Evolutionary conservation across 1,140 invertebrate genomes (phyloP).

Genomic region (Neodiprion lecontei): DNA sequence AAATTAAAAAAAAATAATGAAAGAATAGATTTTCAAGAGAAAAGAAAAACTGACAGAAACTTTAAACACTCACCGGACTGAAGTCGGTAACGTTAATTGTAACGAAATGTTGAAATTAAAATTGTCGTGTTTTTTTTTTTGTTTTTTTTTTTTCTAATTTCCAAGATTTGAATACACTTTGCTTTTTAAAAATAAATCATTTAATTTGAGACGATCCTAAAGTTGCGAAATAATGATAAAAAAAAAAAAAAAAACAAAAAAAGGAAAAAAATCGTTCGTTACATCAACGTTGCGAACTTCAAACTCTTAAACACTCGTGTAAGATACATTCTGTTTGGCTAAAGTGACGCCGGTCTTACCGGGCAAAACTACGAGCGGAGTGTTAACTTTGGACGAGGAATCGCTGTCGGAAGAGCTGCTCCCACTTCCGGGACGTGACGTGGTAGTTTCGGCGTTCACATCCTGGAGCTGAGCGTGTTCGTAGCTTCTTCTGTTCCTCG

Average conservation of each 20-base stretch:
- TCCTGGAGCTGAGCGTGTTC: slow-evolving; percentile 43
- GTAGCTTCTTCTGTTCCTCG: slow-evolving; percentile 41
- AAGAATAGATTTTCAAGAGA: too few species aligned
- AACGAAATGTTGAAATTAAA: too few species aligned
- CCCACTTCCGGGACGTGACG: slow-evolving; percentile 27
- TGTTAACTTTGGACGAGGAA: slow-evolving; percentile 22
- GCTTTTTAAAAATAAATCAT: background rate
- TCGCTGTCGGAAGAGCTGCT: slow-evolving; percentile 39
- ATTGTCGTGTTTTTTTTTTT: too few species aligned
- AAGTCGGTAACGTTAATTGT: too few species aligned
- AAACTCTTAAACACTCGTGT: slow-evolving; percentile 40
- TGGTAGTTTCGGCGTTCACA: slow-evolving; percentile 33
- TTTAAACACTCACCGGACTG: slow-evolving; percentile 33
- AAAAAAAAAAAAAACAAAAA: background rate
- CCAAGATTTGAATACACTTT: too few species aligned
- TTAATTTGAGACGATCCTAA: background rate
- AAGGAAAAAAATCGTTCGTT: background rate
- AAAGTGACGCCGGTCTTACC: slow-evolving; percentile 18
- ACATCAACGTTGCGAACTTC: background rate
- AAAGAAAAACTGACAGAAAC: too few species aligned
- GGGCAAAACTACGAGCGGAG: slow-evolving; percentile 1
- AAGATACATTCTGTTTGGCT: slow-evolving; percentile 34
- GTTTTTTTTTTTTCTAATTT: too few species aligned
- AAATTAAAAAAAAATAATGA: too few species aligned
- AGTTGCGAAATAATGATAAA: background rate